Base-by-base conservation (phyloP, 1,140 invertebrate species). In the Drosophila albomicans region DNA sequence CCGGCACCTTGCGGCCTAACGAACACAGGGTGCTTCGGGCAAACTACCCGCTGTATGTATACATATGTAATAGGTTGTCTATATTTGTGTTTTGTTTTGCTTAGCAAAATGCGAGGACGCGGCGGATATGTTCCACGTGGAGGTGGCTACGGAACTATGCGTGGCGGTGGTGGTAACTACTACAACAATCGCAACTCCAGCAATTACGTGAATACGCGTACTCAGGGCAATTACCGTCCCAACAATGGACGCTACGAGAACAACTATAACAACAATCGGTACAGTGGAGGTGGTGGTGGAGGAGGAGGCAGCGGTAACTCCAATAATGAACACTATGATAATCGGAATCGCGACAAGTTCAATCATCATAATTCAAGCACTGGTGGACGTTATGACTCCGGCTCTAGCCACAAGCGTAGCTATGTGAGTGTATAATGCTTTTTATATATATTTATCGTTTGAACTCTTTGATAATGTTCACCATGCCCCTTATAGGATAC, bases 121-220 rank as follows among this genome's bases (percentile, higher is more conserved):
- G 82, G 91, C 51, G 87, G 87, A 30, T 92, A 91, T 32, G 78
- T 82, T 74, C 82, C 81, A 71, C 87, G 91, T 75, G 90, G 91
- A 51, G 76, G 86, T 25, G 76, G 78, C 51, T 38, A 38, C 10
- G 8, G 7, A 38, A 75, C 67, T 43, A 85, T 77, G 52, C 81
- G 91, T 10, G 38, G 38, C 11, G 38, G 38, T 52, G 88, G 84
- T 15, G 91, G 87, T 2, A 87, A 91, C 35, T 90, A 80, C 41
- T 90, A 90, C 59, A 91, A 90, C 49, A 89, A 91, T 41, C 86
- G 86, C 16, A 86, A 88, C 38, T 86, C 86, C 1, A 86, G 84
- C 79, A 89, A 91, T 71, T 91, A 91, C 30, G 82, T 91, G 41
- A 84, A 86, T 49, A 82, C 90, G 3, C 85, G 85, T 38, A 89